These are phyloP conservation scores for Bedellia somnulentella DNA, from an alignment of 2,888 invertebrate genomes.

Conservation along the genomic window DNA sequence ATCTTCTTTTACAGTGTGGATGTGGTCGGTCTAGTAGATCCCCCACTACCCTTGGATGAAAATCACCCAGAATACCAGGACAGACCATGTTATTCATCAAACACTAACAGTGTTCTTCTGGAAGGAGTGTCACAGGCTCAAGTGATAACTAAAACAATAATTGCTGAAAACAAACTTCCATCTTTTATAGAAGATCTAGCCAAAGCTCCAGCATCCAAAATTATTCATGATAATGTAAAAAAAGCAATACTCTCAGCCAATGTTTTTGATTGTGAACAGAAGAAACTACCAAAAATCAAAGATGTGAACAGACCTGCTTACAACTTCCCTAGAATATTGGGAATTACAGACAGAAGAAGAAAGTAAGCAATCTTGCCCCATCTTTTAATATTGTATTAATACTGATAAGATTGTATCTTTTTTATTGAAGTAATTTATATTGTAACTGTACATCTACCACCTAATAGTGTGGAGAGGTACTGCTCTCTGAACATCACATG, in stretches of 20 bases:
- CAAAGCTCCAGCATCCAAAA: constrained; percentile 44
- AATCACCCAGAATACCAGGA: constrained; percentile 70
- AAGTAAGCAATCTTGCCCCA: constrained; percentile 60
- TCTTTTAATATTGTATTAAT: no score
- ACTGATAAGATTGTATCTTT: no score
- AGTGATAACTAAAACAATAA: constrained; percentile 76
- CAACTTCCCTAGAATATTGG: constrained; percentile 72
- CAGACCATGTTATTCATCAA: constrained; percentile 60
- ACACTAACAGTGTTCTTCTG: constrained; percentile 65
- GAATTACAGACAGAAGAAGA: constrained; percentile 70
- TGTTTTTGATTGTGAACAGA: constrained; percentile 77
- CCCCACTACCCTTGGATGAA: constrained; percentile 41
- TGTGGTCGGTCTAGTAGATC: constrained; percentile 43
- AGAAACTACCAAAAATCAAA: constrained; percentile 73
- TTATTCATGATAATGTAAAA: constrained; percentile 62
- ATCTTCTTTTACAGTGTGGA: constrained; percentile 20
- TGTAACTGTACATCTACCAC: no score
- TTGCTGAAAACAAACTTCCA: constrained; percentile 65
- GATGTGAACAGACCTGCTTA: constrained; percentile 71
- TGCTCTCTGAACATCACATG: no score
- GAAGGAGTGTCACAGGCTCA: constrained; percentile 79
- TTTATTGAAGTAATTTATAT: no score
- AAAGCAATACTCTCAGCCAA: constrained; percentile 66
- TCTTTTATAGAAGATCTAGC: constrained; percentile 56
- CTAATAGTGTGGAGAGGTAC: no score